Base-by-base conservation (phyloP, 2,888 invertebrate species). In the Steinernema carpocapsae region DNA sequence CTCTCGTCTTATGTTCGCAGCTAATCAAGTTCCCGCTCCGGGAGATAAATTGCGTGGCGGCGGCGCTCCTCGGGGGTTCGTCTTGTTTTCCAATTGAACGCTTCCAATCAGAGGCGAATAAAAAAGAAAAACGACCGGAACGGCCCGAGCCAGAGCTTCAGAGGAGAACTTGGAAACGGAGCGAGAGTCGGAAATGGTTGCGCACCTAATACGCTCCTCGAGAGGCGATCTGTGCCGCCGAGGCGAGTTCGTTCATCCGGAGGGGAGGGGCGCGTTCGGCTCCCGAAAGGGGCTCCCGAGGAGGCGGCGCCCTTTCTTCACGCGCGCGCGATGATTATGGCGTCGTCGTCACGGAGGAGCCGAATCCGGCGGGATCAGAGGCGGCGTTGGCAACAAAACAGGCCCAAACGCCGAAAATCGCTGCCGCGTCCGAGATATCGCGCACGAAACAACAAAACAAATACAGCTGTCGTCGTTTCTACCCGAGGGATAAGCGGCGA, bases 91-190 rank as follows among this genome's bases (percentile, higher is more conserved):
- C 56, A 56, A 56, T 56, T 56, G 56, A 56, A 56, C 56, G 56
- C 56, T 56, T 56, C 56, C 56, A 56, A 56, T 56, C 56, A 56
- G 56, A 56, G n/a, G n/a, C n/a, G n/a, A n/a, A n/a, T n/a, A n/a
- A 24, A 12, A 56, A 43, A 56, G 56, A 56, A 56, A 56, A 24
- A 19, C 51, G n/a, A n/a, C n/a, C n/a, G n/a, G n/a, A n/a, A n/a
- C n/a, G n/a, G n/a, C n/a, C n/a, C n/a, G n/a, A n/a, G n/a, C n/a
- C n/a, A n/a, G n/a, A n/a, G 51, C 51, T 19, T 10, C 43, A 51
- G n/a, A 26, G 56, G 26, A 56, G 24, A 56, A 56, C 26, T 56
- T 56, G 56, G 56, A 56, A 56, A 56, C 56, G 56, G 56, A 22
- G 56, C 56, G 24, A 43, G 56, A 56, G 56, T n/a, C 22, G 56